Conservation (phyloP, 2,113 vertebrate species). For the Seriola aureovittata region DNA sequence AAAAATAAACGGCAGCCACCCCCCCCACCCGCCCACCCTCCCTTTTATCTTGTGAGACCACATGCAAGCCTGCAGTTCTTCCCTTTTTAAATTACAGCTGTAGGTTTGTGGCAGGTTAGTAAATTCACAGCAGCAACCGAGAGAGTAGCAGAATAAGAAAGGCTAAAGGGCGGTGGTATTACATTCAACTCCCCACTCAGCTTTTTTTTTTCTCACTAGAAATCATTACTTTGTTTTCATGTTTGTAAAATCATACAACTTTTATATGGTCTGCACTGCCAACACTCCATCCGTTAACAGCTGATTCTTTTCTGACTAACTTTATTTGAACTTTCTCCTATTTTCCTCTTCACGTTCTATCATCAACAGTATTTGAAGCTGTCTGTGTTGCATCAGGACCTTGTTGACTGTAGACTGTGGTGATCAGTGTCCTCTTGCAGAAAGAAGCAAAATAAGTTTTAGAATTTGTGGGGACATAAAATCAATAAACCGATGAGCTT, state of each 20-base stretch:
- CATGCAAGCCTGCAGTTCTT: slow-evolving; percentile 45
- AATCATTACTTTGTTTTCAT: neutral
- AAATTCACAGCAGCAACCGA: slow-evolving; percentile 19
- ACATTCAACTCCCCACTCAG: neutral
- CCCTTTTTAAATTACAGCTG: slow-evolving; percentile 52
- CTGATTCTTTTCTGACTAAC: neutral
- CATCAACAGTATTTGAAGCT: neutral
- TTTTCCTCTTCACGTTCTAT: neutral
- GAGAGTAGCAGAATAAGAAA: neutral
- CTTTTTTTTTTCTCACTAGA: neutral
- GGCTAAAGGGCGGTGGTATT: neutral
- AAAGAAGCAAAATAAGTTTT: neutral
- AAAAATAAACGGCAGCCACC: slow-evolving; percentile 60
- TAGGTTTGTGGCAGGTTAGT: slow-evolving; percentile 62
- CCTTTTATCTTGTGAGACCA: slow-evolving; percentile 65
- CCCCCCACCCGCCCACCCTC: neutral
- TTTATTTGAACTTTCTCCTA: neutral
- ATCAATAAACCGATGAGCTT: neutral
- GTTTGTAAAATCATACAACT: neutral
- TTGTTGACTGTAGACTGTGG: too few species aligned
- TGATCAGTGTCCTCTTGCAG: too few species aligned
- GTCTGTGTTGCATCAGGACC: too few species aligned
- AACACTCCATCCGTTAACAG: neutral
- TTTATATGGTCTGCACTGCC: neutral
- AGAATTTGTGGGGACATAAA: neutral